Evolutionary conservation across 1,140 invertebrate genomes (phyloP).

Genomic region (Papilio xuthus): DNA sequence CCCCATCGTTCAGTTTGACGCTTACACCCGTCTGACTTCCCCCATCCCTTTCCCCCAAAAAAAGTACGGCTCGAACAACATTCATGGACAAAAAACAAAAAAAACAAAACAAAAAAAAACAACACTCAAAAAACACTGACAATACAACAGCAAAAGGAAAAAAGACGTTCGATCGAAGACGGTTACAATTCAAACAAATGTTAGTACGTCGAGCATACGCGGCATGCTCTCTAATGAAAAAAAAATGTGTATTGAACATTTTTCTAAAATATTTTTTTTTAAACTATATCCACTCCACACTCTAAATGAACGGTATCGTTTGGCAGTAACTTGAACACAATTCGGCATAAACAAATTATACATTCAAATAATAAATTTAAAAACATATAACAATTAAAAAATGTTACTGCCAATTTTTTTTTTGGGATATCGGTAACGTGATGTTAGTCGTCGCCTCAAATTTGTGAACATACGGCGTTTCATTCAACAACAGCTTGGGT

Average conservation of each 20-base stretch:
- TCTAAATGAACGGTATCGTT: slow-evolving; percentile 68
- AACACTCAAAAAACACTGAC: slow-evolving; percentile 71
- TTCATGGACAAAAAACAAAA: slow-evolving; percentile 63
- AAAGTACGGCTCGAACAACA: slow-evolving; percentile 63
- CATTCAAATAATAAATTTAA: slow-evolving; percentile 61
- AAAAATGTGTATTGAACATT: slow-evolving; percentile 50
- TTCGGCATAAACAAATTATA: slow-evolving; percentile 64
- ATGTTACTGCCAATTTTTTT: slow-evolving; percentile 63
- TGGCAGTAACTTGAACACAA: slow-evolving; percentile 75
- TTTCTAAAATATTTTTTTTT: slow-evolving; percentile 47
- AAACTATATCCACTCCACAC: slow-evolving; percentile 79
- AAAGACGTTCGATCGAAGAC: slow-evolving; percentile 60
- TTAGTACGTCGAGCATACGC: slow-evolving; percentile 70
- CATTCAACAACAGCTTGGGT: slow-evolving; percentile 61
- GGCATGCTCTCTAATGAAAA: slow-evolving; percentile 64
- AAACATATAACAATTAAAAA: slow-evolving; percentile 52
- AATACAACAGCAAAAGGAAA: slow-evolving; percentile 75
- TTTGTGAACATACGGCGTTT: slow-evolving; percentile 50
- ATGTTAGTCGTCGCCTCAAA: slow-evolving; percentile 65
- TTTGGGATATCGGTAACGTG: slow-evolving; percentile 60
- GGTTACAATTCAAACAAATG: slow-evolving; percentile 51
- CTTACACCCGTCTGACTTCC: slow-evolving; percentile 68
- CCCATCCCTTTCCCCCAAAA: slow-evolving; percentile 54
- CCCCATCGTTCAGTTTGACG: slow-evolving; percentile 65
- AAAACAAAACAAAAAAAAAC: slow-evolving; percentile 60